These are phyloP conservation scores for Pocota personata DNA, from an alignment of 2,888 invertebrate genomes.

Conservation along the genomic window DNA sequence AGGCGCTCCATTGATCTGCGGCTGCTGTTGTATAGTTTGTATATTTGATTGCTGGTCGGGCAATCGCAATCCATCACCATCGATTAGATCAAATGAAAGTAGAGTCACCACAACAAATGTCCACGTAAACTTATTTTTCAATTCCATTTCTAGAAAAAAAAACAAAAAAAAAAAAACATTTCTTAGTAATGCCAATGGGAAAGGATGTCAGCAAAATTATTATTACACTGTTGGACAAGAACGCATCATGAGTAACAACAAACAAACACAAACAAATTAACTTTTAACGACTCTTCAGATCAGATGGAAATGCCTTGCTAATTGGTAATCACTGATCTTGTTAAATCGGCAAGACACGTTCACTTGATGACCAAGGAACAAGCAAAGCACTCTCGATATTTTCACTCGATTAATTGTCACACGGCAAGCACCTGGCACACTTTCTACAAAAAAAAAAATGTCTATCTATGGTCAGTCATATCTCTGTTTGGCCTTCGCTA, in stretches of 20 bases:
- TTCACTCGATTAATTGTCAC: slow-evolving; percentile 57
- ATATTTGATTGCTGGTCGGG: slow-evolving; percentile 81
- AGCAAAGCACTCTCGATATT: slow-evolving; percentile 56
- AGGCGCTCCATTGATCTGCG: slow-evolving; percentile 58
- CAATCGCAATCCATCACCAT: slow-evolving; percentile 85
- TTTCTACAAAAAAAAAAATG: slow-evolving; percentile 60
- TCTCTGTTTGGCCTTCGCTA: slow-evolving; percentile 2
- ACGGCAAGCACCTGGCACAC: slow-evolving; percentile 51
- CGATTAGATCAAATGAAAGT: slow-evolving; percentile 85
- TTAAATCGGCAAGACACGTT: slow-evolving; percentile 8
- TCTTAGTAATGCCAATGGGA: neutral
- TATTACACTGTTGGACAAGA: slow-evolving; percentile 31
- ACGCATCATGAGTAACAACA: slow-evolving; percentile 17
- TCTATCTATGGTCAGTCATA: slow-evolving; percentile 58
- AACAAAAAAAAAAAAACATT: slow-evolving; percentile 7
- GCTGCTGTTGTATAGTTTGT: slow-evolving; percentile 72
- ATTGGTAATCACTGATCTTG: slow-evolving; percentile 23
- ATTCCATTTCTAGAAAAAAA: slow-evolving; percentile 77
- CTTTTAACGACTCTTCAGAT: neutral
- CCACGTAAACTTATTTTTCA: slow-evolving; percentile 80
- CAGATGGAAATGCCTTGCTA: slow-evolving; percentile 10
- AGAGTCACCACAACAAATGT: slow-evolving; percentile 84
- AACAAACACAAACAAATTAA: neutral
- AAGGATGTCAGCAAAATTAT: slow-evolving; percentile 24
- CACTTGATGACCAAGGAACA: neutral